Percentiles rank a stretch among this genome's conserved stretches.
Evolutionary conservation across 2,888 invertebrate species (phyloP).

Genomic region (Lepidocyrtinus sp.): DNA sequence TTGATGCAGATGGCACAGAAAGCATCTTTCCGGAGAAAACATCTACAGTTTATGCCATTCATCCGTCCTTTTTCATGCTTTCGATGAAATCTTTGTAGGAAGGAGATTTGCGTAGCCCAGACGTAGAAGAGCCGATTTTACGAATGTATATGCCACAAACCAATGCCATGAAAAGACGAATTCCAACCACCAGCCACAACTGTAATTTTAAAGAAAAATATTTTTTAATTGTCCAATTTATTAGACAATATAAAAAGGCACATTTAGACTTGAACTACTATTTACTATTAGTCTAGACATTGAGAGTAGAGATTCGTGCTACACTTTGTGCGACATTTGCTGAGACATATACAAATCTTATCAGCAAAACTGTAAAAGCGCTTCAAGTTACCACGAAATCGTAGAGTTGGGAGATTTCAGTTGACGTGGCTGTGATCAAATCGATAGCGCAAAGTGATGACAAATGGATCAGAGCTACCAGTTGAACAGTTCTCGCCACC

Average conservation of each 20-base stretch:
- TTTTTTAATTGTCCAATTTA: too few species aligned
- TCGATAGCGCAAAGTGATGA: constrained; percentile 61
- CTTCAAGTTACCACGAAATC: constrained; percentile 59
- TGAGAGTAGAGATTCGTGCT: not conserved
- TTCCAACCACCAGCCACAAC: constrained; percentile 62
- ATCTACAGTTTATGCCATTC: too few species aligned
- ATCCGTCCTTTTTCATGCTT: constrained; percentile 51
- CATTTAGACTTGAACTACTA: too few species aligned
- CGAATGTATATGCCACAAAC: constrained; percentile 64
- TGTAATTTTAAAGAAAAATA: constrained; percentile 30
- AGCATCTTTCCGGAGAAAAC: too few species aligned
- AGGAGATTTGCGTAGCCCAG: constrained; percentile 62
- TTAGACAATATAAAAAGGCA: too few species aligned
- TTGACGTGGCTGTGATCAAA: constrained; percentile 55
- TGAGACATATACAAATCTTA: not conserved
- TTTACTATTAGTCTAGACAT: too few species aligned
- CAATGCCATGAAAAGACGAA: constrained; percentile 57
- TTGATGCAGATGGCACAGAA: too few species aligned
- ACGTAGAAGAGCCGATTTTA: constrained; percentile 65
- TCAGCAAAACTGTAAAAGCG: too few species aligned
- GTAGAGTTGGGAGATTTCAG: constrained; percentile 61
- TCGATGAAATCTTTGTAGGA: constrained; percentile 55
- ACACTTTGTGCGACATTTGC: not conserved
- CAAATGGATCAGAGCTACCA: constrained; percentile 62
- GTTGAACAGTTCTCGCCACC: constrained; percentile 64